phyloP scores from a whole-genome alignment of 2,113 vertebrate species.

The Marmota monax region DNA sequence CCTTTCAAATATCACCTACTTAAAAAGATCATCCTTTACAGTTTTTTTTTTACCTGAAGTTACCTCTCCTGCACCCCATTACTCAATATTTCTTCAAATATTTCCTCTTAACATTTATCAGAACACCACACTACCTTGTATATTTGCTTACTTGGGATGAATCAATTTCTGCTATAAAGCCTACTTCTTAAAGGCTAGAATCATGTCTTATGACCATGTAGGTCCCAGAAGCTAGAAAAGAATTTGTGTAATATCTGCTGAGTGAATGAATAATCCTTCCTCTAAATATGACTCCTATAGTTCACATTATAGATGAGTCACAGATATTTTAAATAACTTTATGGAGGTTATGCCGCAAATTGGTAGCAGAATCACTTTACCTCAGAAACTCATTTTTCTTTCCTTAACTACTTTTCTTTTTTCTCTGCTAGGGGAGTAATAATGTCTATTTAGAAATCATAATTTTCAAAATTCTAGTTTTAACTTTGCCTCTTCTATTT shows the following conservation, averaged over 20 bases:
- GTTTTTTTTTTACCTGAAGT: not conserved
- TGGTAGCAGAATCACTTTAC: not conserved
- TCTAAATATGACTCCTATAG: not conserved
- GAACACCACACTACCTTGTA: not conserved
- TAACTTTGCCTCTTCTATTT: not conserved
- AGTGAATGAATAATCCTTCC: not conserved
- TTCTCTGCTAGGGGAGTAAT: fast-evolving
- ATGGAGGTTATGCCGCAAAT: not conserved
- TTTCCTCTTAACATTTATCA: not conserved
- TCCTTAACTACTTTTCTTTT: not conserved
- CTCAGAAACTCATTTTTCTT: not conserved
- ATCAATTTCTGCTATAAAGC: not conserved
- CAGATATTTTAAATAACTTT: not conserved
- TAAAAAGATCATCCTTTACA: not conserved
- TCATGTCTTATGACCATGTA: not conserved
- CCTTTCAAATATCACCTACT: not conserved
- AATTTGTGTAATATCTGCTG: not conserved
- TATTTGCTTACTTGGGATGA: not conserved
- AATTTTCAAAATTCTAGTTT: slow-evolving; percentile 38
- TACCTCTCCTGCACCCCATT: not conserved
- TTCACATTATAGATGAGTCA: not conserved
- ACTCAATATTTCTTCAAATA: not conserved
- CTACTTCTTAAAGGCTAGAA: not conserved
- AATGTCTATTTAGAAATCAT: not conserved
- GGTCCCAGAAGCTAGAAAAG: not conserved